These are phyloP conservation scores for Momotus momota DNA, from an alignment of 2,797 vertebrate species.

Conservation along the genomic window DNA sequence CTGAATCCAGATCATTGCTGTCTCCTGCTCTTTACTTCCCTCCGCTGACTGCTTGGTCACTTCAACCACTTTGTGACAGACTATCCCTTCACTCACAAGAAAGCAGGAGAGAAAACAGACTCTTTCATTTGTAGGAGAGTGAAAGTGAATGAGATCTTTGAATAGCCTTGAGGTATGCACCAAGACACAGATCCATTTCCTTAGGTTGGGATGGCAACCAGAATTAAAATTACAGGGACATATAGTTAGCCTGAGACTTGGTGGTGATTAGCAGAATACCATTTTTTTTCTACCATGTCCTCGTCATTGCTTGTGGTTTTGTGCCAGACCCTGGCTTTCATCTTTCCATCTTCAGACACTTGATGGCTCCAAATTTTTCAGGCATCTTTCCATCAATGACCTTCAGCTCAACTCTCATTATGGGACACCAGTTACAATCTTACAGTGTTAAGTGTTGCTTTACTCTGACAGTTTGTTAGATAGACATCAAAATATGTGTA, in stretches of 20 bases:
- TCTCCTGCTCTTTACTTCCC: neutral
- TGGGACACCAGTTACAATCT: neutral
- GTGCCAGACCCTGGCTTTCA: neutral
- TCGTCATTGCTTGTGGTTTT: neutral
- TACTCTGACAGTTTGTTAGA: neutral
- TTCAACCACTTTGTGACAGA: fast-evolving
- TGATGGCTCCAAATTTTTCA: neutral
- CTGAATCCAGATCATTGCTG: fast-evolving
- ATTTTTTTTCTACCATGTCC: neutral
- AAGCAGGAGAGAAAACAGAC: neutral
- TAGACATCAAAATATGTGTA: neutral
- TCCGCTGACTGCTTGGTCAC: neutral
- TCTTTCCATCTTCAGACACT: neutral
- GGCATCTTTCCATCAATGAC: neutral
- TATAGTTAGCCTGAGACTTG: neutral
- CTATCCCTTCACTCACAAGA: too few relatives aligned
- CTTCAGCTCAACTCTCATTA: neutral
- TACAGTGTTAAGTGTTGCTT: neutral
- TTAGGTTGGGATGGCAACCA: neutral
- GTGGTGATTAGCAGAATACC: neutral
- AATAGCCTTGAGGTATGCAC: neutral
- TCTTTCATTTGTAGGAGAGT: neutral
- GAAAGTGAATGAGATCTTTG: neutral
- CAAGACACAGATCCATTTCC: neutral
- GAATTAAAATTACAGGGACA: neutral